Base-by-base conservation (phyloP, 2,113 vertebrate genomes). In the Macrotis lagotis region DNA sequence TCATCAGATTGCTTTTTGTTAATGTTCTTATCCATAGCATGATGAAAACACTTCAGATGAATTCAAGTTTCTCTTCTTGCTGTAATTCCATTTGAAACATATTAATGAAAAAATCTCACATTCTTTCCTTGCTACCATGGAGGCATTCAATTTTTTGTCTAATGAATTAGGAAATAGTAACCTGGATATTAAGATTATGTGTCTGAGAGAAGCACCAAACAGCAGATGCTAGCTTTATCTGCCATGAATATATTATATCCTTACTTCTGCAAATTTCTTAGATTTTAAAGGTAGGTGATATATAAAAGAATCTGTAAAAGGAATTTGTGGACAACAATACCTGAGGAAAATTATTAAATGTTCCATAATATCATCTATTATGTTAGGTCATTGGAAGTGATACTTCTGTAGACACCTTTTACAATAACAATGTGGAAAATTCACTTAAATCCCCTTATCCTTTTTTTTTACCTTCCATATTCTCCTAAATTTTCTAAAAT, bases 1-100 rank as follows among this genome's bases (percentile, higher is more conserved):
- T 16, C 26, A 92, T 91, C 88, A 97, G 74, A 6, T 1, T 92
- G 89, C 48, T 88, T 90, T 96, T 52, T 83, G n/a, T 83, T 44
- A 83, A 37, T 74, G 37, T n/a, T 74, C n/a, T n/a, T n/a, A 74
- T 16, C 11, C 19, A 48, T 89, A 51, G 48, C 25, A 55, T 88
- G 25, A 0, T 44, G 4, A 31, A 48, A 90, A 49, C 89, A 49
- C 9, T 48, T 90, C 37, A 52, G 50, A 0, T 0, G 90, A 11
- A 7, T 88, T 92, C 59, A 28, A 59, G 94, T n/a, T 89, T 83
- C 44, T 59, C 50, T 90, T 88, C 66, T 49, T 59, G n/a, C 90
- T 90, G 95, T 24, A 53, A n/a, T 48, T 48, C 89, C 89, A 48
- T 90, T 90, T 90, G 31, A 22, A 10, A 66, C 88, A 96, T 92